Evolutionary conservation across 2,888 invertebrate species (phyloP).

Genomic region (Serrognathus titanus): DNA sequence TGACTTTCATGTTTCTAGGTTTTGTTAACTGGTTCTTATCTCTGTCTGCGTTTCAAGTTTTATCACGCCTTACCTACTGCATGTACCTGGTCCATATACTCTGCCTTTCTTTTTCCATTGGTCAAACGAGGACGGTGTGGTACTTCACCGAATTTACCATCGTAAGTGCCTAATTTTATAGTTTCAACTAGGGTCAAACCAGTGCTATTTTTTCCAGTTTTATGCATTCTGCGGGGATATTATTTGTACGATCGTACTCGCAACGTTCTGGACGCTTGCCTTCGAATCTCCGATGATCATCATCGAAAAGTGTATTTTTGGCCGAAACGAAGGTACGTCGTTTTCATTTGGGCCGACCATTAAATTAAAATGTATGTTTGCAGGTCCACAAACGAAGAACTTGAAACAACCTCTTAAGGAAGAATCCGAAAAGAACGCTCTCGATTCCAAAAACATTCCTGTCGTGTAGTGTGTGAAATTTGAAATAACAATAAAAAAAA

Average conservation of each 20-base stretch:
- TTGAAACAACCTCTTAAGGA: too few relatives aligned
- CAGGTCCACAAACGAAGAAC: too few relatives aligned
- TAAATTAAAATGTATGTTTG: too few relatives aligned
- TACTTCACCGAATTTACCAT: slow-evolving; percentile 32
- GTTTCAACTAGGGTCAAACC: too few relatives aligned
- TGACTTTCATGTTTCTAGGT: slow-evolving; percentile 39
- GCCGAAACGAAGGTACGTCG: neutral
- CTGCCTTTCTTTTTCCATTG: slow-evolving; percentile 32
- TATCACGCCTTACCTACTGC: slow-evolving; percentile 55
- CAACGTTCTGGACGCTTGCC: slow-evolving; percentile 47
- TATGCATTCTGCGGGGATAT: slow-evolving; percentile 50
- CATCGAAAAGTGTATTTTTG: slow-evolving; percentile 44
- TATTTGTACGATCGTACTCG: slow-evolving; percentile 41
- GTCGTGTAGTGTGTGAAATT: too few relatives aligned
- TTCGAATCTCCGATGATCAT: slow-evolving; percentile 52
- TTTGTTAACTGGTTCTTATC: slow-evolving; percentile 55
- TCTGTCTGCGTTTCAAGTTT: slow-evolving; percentile 51
- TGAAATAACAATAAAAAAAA: too few relatives aligned
- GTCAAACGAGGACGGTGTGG: slow-evolving; percentile 24
- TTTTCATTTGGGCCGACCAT: too few relatives aligned
- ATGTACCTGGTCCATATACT: slow-evolving; percentile 54
- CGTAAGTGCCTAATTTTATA: slow-evolving; percentile 24
- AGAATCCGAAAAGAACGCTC: too few relatives aligned
- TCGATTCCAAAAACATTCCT: too few relatives aligned
- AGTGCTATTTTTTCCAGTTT: slow-evolving; percentile 34